A percentile compares a stretch with the other conserved stretches of the same genome.
Evolutionary conservation across 2,888 invertebrate genomes (phyloP).

Genomic region (Lasius fuliginosus): DNA sequence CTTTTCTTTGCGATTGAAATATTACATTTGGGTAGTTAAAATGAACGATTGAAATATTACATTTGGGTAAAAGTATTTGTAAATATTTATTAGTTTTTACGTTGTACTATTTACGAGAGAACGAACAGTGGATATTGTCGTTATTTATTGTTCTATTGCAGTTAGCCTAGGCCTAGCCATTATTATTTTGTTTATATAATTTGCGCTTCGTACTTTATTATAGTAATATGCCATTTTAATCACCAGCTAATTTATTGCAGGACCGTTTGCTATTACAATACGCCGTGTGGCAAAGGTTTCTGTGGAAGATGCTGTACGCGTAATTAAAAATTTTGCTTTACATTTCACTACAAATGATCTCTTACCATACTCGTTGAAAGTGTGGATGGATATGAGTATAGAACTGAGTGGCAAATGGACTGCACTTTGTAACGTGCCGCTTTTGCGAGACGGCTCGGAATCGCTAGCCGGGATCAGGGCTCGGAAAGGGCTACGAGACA

Average conservation of each 20-base stretch:
- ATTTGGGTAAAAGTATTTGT: no score
- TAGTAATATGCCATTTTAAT: neutral
- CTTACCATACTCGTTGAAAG: neutral
- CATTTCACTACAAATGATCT: slow-evolving; percentile 3
- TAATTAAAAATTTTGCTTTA: neutral
- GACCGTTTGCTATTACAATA: neutral
- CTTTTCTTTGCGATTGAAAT: no score
- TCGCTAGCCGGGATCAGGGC: no score
- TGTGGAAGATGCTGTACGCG: neutral
- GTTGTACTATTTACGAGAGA: no score
- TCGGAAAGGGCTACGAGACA: no score
- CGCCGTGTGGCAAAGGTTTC: neutral
- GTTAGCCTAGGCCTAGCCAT: neutral
- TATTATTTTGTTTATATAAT: slow-evolving; percentile 3
- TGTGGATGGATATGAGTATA: neutral
- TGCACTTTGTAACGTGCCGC: neutral
- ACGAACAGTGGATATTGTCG: no score
- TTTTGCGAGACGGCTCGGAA: no score
- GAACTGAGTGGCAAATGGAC: neutral
- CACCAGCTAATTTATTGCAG: neutral
- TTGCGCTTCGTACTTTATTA: neutral
- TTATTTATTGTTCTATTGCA: no score
- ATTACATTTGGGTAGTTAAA: no score
- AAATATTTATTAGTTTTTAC: no score
- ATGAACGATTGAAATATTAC: no score